Base-by-base conservation (phyloP, 2,888 invertebrate species). In the Drosophila pseudotalamancana region DNA sequence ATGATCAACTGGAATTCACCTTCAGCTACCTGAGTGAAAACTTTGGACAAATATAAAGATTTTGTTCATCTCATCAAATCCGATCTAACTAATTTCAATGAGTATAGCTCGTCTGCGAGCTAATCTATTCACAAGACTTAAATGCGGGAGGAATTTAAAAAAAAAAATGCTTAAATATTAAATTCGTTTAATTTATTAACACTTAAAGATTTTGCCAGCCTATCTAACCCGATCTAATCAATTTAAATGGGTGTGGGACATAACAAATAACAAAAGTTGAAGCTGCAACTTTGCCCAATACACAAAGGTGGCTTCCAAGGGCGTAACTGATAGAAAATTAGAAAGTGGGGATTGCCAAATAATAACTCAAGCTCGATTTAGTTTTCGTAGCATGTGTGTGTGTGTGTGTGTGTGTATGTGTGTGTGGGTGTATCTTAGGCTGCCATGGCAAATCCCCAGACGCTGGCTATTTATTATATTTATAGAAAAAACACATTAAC, bases 401-500 rank as follows among this genome's bases (percentile, higher is more conserved):
- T 9, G 23, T n/a, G 11, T 18, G 32, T 34, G 16, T 25, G 14
- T 37, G 31, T 11, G 40, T 45, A 27, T 37, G 9, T 43, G 25
- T 21, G 14, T 50, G 37, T 35, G 35, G 32, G 37, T 23, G 29
- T 31, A 6, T 34, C 25, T 39, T 11, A 32, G 54, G 12, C 6
- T n/a, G n/a, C 35, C 12, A 48, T 27, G 45, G 45, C 55, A 34
- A 64, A 53, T 72, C 69, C 69, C 72, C 21, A 56, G 72, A 69
- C 46, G 23, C 56, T 51, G 64, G 62, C 63, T 64, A 57, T 71
- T 70, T 69, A 70, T 75, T 64, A 64, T 69, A 75, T 80, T 82
- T 82, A 82, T 77, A 79, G 80, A 81, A 81, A 81, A 81, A 64
- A 72, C 49, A 78, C 83, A 81, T 83, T 80, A 83, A 65, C 77